Evolutionary conservation across 2,888 invertebrate genomes (phyloP), one percentile per base, ranked within the genome.

Genomic region (Ramazzottius varieornatus): DNA sequence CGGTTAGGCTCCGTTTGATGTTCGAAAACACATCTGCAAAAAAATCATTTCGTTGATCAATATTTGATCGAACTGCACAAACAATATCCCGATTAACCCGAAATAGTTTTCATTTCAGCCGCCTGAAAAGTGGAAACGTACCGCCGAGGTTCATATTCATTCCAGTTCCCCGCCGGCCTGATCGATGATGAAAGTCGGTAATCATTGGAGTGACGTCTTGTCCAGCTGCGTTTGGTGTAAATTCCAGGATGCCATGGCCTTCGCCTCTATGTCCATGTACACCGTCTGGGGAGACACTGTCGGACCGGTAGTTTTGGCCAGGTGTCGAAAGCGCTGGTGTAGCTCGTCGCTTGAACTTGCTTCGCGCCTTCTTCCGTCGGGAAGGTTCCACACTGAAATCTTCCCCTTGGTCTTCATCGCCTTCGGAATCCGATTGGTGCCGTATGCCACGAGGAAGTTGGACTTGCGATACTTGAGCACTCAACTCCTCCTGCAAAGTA

Each of bases 171-270:
- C n/a, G n/a, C n/a, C n/a, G n/a, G n/a, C n/a, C n/a, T n/a, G n/a
- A n/a, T n/a, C n/a, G n/a, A n/a, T n/a, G n/a, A n/a, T n/a, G n/a
- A n/a, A 86, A 87, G 72, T 85, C 83, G 70, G 86, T 82, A 75
- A 88, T 88, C 69, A 87, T 81, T 0, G 88, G 88, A 1, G 88
- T 88, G 66, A 88, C 86, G 73, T 89, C 88, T 72, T 84, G 84
- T 0, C 88, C 88, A 0, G 88, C 88, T 74, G 88, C 88, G 69
- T 86, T 85, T 0, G 89, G 85, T 32, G 85, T 83, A 76, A 89
- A 87, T 75, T 89, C 88, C 65, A 89, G 71, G 46, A 77, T 77
- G 24, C 77, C 76, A 20, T 66, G 34, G 16, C 67, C 67, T 33
- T 32, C 32, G 29, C 20, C 20, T 64, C 32, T 32, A 64, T 8